phyloP scores from a whole-genome alignment of 2,888 invertebrate genomes.

The Pterostichus madidus region DNA sequence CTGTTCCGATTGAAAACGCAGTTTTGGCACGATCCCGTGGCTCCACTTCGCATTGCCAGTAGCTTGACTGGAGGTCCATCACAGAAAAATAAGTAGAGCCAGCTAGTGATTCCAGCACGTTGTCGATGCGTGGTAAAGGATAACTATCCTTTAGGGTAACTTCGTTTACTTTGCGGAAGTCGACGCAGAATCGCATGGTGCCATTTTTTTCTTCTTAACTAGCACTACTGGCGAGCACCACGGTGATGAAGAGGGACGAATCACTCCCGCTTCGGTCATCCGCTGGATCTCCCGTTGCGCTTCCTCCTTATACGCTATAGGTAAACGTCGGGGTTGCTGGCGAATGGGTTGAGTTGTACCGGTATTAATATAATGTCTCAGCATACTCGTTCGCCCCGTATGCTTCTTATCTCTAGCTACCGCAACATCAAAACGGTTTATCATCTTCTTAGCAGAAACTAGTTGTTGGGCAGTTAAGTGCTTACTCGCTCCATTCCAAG shows the following conservation, averaged over 20 bases:
- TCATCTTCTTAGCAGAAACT: neutral
- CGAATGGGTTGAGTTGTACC: no score
- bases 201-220: slow-evolving; percentile 40
- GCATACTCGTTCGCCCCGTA: no score
- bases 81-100: slow-evolving; percentile 2
- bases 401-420: neutral
- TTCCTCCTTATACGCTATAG: no score
- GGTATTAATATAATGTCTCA: no score
- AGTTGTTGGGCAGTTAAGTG: neutral
- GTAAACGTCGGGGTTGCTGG: no score
- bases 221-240: no score
- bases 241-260: no score
- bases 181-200: slow-evolving; percentile 22
- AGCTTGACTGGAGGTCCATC: neutral
- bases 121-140: slow-evolving; percentile 21
- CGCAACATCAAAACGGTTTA: neutral
- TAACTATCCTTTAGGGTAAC: slow-evolving; percentile 25
- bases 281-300: no score
- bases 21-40: slow-evolving; percentile 26
- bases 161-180: slow-evolving; percentile 7
- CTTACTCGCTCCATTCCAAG: neutral
- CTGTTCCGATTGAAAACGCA: slow-evolving; percentile 9
- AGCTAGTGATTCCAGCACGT: neutral
- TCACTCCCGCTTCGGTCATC: no score
- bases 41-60: slow-evolving; percentile 27